A percentile compares a stretch with the other conserved stretches of the same genome.
Evolutionary conservation across 2,113 vertebrate genomes (phyloP).

Genomic region (Murina feae): DNA sequence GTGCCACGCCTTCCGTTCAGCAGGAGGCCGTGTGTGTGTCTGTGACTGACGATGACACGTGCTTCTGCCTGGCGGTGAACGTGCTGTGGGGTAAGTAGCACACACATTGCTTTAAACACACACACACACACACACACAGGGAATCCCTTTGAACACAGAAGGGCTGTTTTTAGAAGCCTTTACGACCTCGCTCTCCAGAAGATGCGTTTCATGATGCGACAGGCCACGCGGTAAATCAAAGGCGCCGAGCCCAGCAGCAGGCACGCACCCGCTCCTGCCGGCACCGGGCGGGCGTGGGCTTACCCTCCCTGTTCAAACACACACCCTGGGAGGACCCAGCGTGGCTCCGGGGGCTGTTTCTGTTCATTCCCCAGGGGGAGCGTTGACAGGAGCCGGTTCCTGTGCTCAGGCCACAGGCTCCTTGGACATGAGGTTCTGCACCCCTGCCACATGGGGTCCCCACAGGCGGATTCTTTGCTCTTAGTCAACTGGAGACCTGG

Average conservation of each 20-base stretch:
- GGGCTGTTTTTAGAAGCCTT: not conserved
- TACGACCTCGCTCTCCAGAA: not conserved
- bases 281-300: not conserved
- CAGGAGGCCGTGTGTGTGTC: too few species aligned
- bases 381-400: not conserved
- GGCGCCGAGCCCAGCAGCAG: not conserved
- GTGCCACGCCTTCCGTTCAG: too few species aligned
- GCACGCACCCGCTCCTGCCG: fast-evolving
- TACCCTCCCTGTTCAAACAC: not conserved
- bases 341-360: not conserved
- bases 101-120: not conserved
- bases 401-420: fast-evolving
- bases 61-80: not conserved
- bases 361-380: not conserved
- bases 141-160: not conserved
- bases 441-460: too few species aligned
- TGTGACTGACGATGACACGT: slow-evolving; percentile 44
- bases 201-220: not conserved
- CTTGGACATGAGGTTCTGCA: fast-evolving
- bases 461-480: too few species aligned
- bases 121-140: not conserved
- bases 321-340: fast-evolving
- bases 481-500: not conserved
- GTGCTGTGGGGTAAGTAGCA: fast-evolving
- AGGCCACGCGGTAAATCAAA: not conserved